Base-by-base conservation (phyloP, 1,140 invertebrate species). In the Megathymus violae region DNA sequence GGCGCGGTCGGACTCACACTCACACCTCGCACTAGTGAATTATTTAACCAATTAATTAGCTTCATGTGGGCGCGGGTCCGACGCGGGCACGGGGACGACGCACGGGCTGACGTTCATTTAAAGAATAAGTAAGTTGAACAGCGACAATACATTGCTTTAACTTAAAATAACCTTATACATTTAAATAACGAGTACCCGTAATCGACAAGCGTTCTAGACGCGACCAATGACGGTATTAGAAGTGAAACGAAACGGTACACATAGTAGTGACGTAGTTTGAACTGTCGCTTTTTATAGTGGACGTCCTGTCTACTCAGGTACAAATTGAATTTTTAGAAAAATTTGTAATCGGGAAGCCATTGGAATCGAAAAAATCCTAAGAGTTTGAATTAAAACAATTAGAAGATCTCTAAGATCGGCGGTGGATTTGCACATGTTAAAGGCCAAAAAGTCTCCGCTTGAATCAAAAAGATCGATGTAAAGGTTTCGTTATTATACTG, bases 41-140 rank as follows among this genome's bases (percentile, higher is more conserved):
- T 51, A 51, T 51, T 51, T 51, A 38, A 51, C 48, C 34, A 51
- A 51, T 51, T 51, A 51, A 51, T 51, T 51, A 38, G 48, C 48
- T 15, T 51, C 5, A 11, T 31, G 31, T 51, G 48, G 48, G 48
- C 48, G 15, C n/a, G 48, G 27, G 31, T n/a, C 7, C 19, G 10
- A 9, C 19, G 19, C 9, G 27, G 27, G 27, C 27, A 31, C 3
- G 22, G 22, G 3, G 27, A 31, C 27, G 44, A n/a, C 27, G 10
- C 5, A 25, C 7, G n/a, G 19, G 10, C 27, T 51, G 31, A 38
- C 31, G 27, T 51, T 34, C 38, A 51, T 51, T 51, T 51, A 51
- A 16, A 51, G 48, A 51, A 51, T 38, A 36, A 2, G 31, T 3
- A 17, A n/a, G 9, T 11, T 27, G 9, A n/a, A 19, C 1, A 7